Base-by-base conservation (phyloP, 2,888 invertebrate species). In the Tyria jacobaeae region DNA sequence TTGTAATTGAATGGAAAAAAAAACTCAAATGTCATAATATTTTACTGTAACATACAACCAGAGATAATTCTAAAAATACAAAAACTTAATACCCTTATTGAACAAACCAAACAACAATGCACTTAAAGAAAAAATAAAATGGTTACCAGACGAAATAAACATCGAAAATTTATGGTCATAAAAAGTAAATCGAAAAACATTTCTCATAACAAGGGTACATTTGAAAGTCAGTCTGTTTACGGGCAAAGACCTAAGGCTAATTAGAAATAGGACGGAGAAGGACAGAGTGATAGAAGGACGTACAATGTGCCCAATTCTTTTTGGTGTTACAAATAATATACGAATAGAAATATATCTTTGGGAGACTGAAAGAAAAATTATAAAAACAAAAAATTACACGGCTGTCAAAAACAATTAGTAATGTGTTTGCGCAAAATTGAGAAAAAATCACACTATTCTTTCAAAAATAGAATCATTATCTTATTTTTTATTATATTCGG, bases 221-320 rank as follows among this genome's bases (percentile, higher is more conserved):
- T 91, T 92, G 89, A 92, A 92, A 89, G 92, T 91, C 92, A 91
- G 82, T 80, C 51, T 80, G 84, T 84, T 80, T 83, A 64, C 82
- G 89, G 90, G 57, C 91, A 88, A 91, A 86, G 89, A 91, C 82
- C 83, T 87, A 86, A 71, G 64, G 65, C 68, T 80, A 77, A 91
- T 90, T 89, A 86, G 84, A 82, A 85, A 85, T 84, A 88, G 90
- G 91, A 81, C 89, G 71, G 66, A 55, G 78, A 86, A 91, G 91
- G 92, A 87, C 86, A 76, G 70, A 62, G 55, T 44, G 59, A 68
- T 71, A 71, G 66, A 62, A 58, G 50, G 50, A 70, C 65, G 58
- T 60, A 70, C 53, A 57, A 58, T 59, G 51, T 58, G 50, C 54
- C 47, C 62, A 63, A 62, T 70, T 57, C 51, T 64, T 65, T 62